Conservation (phyloP, 1,140 invertebrate species). For the Streblospio benedicti region DNA sequence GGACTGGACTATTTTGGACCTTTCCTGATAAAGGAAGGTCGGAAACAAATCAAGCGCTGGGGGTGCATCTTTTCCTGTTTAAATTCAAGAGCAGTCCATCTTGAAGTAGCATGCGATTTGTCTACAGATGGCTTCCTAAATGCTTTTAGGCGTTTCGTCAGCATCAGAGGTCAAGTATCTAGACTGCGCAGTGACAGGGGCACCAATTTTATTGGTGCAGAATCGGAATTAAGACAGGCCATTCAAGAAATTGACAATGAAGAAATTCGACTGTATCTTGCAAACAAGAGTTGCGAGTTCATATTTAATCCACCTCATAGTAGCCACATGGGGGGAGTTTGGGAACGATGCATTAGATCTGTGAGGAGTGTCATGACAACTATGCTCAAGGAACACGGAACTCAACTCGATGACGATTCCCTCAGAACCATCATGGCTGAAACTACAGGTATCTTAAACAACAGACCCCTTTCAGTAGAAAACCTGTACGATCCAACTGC, state of each 20-base stretch:
- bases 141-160: slow-evolving; percentile 16
- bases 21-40: slow-evolving; percentile 7
- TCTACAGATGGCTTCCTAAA: slow-evolving; percentile 25
- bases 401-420: neutral
- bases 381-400: slow-evolving; percentile 9
- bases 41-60: slow-evolving; percentile 17
- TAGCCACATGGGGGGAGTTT: slow-evolving; percentile 15
- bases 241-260: slow-evolving; percentile 4
- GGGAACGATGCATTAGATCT: slow-evolving; percentile 28
- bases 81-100: slow-evolving; percentile 15
- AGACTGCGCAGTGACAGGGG: slow-evolving; percentile 22
- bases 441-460: slow-evolving; percentile 20
- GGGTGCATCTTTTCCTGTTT: slow-evolving; percentile 24
- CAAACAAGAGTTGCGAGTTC: slow-evolving; percentile 9
- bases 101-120: slow-evolving; percentile 23
- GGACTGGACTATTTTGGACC: neutral
- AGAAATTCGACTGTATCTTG: neutral
- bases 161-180: slow-evolving; percentile 17
- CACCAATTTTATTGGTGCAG: slow-evolving; percentile 24
- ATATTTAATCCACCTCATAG: slow-evolving; percentile 9
- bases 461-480: slow-evolving; percentile 13
- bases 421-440: slow-evolving; percentile 23
- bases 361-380: slow-evolving; percentile 23
- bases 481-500: slow-evolving; percentile 16
- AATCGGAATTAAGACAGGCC: neutral